Conservation (phyloP, 2,888 invertebrate species). For the Schizaphis graminum region DNA sequence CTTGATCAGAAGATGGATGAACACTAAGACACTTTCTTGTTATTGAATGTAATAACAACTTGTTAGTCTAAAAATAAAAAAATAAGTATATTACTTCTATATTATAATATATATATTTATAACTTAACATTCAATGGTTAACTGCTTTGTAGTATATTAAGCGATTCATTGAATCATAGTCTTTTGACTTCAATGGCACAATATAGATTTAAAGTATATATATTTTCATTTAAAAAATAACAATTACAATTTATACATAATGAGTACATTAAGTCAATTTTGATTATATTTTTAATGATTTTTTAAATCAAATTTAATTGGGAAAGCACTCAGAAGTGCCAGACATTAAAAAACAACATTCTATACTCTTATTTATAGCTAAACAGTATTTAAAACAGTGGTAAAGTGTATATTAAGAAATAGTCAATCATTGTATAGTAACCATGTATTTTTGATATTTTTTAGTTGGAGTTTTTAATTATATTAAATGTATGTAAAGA, state of each 20-base stretch:
- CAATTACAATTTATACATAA: too few species aligned
- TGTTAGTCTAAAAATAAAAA: slow-evolving; percentile 42
- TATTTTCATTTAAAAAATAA: background rate
- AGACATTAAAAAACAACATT: too few species aligned
- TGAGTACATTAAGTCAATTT: too few species aligned
- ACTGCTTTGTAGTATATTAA: background rate
- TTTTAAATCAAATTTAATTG: too few species aligned
- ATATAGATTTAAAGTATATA: background rate
- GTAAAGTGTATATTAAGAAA: too few species aligned
- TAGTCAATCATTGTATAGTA: too few species aligned
- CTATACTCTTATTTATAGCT: too few species aligned
- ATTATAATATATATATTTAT: background rate
- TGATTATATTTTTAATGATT: too few species aligned
- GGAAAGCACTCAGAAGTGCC: background rate
- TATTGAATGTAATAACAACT: slow-evolving; percentile 78
- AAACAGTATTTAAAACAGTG: too few species aligned
- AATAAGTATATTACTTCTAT: background rate
- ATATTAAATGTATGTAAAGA: too few species aligned
- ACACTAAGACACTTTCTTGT: slow-evolving; percentile 87
- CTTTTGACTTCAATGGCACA: background rate
- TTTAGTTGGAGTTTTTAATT: too few species aligned
- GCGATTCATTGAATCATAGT: background rate
- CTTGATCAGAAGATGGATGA: slow-evolving; percentile 83
- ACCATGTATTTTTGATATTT: too few species aligned
- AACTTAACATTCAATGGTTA: background rate